Conservation (phyloP, 1,140 invertebrate species). For the Mizuhopecten yessoensis region DNA sequence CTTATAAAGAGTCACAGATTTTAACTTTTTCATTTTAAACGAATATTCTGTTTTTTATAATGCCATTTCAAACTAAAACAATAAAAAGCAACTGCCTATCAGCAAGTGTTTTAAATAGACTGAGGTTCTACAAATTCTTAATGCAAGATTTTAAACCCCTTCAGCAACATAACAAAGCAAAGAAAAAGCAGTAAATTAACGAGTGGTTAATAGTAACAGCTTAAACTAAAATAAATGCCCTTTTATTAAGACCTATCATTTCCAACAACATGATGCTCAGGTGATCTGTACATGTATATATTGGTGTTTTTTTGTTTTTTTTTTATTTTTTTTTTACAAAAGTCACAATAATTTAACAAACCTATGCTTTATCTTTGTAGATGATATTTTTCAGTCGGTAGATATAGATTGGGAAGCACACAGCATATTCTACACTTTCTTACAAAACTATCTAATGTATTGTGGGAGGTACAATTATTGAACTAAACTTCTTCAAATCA, state of each 20-base stretch:
- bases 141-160: background rate
- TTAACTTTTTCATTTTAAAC: background rate
- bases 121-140: background rate
- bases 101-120: background rate
- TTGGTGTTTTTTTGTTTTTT: background rate
- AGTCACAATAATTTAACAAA: background rate
- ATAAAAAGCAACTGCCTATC: background rate
- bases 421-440: no score
- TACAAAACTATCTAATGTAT: no score
- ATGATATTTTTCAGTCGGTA: background rate
- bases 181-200: background rate
- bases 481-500: no score
- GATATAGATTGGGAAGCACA: background rate
- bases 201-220: background rate
- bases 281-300: background rate
- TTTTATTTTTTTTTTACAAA: no score
- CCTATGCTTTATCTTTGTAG: background rate
- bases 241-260: background rate
- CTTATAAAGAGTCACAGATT: no score
- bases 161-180: constrained; percentile 5
- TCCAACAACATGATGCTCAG: background rate
- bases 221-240: background rate
- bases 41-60: background rate
- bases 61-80: background rate
- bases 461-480: no score